Base-by-base conservation (phyloP, 2,888 invertebrate genomes). In the Athetis lepigone region DNA sequence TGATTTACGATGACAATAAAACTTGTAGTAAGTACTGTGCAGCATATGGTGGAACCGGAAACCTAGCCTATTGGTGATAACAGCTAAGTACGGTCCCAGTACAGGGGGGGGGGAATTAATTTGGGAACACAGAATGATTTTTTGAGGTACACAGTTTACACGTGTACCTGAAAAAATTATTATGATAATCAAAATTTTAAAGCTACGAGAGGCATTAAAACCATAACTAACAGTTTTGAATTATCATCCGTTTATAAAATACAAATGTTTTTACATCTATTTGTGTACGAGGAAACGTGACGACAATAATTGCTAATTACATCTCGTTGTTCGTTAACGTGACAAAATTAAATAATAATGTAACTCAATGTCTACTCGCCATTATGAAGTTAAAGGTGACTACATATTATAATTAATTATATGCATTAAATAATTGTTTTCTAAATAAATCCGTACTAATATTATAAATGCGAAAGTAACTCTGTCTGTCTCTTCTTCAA, bases 251-350 rank as follows among this genome's bases (percentile, higher is more conserved):
- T 21, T 11, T 25, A 23, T 43, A 23, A n/a, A 60, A 19, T 16
- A 57, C 11, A 40, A 68, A 61, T 63, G 50, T 39, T 47, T 33
- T 7, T 42, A 19, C 16, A 25, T 43, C 60, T 76, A 61, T 72
- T 66, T 66, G 40, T 51, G 19, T 33, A 65, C 1, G 11, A 60
- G 60, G 54, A 59, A 76, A 72, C 66, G 45, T 70, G 51, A 56
- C 23, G 18, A 65, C 66, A 71, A 64, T 59, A 60, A 58, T 7
- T 42, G 25, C 49, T 57, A 71, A 65, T 71, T 57, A 40, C 36
- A 65, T 42, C 57, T 57, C 25, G 49, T 49, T 54, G 55, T 65
- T 21, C 37, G 57, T 47, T 71, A 54, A 40, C 52, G 60, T 65
- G 52, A 57, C 55, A 45, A 19, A 25, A 71, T 60, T 54, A 37